These are phyloP conservation scores for Prenolepis imparis DNA, from an alignment of 2,888 invertebrate species.

Conservation along the genomic window DNA sequence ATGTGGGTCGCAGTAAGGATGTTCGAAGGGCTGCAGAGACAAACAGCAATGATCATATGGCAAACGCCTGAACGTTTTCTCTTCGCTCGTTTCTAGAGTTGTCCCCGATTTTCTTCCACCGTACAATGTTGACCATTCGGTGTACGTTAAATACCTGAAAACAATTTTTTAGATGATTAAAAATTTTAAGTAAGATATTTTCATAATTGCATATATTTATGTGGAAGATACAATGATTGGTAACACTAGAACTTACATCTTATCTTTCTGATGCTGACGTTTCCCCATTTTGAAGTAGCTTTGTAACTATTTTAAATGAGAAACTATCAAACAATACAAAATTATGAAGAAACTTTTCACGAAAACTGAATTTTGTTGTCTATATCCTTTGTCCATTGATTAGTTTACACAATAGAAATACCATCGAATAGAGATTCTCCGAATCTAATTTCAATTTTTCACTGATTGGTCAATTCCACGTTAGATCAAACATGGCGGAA, in stretches of 20 bases:
- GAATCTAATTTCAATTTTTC: not conserved
- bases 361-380: not conserved
- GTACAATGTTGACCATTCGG: slow-evolving; percentile 96
- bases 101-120: slow-evolving; percentile 92
- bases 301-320: not conserved
- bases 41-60: slow-evolving; percentile 98
- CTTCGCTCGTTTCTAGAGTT: slow-evolving; percentile 90
- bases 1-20: slow-evolving; percentile 95
- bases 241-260: slow-evolving; percentile 89
- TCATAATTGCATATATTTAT: not conserved
- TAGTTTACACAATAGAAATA: not conserved
- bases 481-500: slow-evolving; percentile 18
- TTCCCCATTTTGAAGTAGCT: slow-evolving; percentile 92
- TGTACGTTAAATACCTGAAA: slow-evolving; percentile 94
- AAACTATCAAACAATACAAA: not conserved
- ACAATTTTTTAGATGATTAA: not conserved
- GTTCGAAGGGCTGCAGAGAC: slow-evolving; percentile 96
- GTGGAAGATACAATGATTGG: not conserved
- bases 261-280: slow-evolving; percentile 97
- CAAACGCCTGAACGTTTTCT: slow-evolving; percentile 94
- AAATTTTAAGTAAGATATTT: not conserved
- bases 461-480: not conserved
- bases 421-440: not conserved
- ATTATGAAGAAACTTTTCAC: not conserved
- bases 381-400: not conserved